Base-by-base conservation (phyloP, 2,113 vertebrate genomes). In the Murina feae region DNA sequence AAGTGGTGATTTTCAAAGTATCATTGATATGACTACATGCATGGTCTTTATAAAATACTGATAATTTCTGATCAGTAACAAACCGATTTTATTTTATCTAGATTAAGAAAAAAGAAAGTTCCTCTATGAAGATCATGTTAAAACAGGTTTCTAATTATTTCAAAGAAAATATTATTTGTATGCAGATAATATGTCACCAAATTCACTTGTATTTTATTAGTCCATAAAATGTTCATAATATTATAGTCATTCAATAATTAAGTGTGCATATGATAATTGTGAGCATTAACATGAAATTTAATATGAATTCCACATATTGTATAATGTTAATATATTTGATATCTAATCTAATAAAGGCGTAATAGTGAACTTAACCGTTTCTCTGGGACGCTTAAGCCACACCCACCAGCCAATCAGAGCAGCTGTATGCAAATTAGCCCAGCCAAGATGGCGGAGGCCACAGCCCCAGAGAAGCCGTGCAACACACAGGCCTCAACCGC, bases 111-210 rank as follows among this genome's bases (percentile, higher is more conserved):
- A 35, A 42, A 25, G 20, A 68, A 51, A 83, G 30, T 9, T 78
- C 25, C 42, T 71, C 20, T n/a, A 85, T 37, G 66, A 39, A 47
- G 21, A 81, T 5, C 32, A 66, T 32, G 44, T 66, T 66, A 80
- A 58, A 92, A 42, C 49, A 44, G 11, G 5, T 51, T 60, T 58
- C 81, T 90, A 51, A 87, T 69, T 83, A 39, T 72, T 78, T 84
- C 35, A 79, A 39, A 58, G 8, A 93, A 75, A 94, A 79, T 49
- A 87, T 44, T 85, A 90, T 78, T 91, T 93, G 13, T n/a, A 44
- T 25, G 16, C 2, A 60, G 14, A 37, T 21, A 75, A 44, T 28
- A 75, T 35, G 10, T 39, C 14, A 69, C 23, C 28, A 63, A 49
- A 6, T 32, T 79, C n/a, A 72, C 10, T 71, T 80, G 17, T 75